phyloP scores from a whole-genome alignment of 2,797 vertebrate species.

The Halcyon chelicuti region DNA sequence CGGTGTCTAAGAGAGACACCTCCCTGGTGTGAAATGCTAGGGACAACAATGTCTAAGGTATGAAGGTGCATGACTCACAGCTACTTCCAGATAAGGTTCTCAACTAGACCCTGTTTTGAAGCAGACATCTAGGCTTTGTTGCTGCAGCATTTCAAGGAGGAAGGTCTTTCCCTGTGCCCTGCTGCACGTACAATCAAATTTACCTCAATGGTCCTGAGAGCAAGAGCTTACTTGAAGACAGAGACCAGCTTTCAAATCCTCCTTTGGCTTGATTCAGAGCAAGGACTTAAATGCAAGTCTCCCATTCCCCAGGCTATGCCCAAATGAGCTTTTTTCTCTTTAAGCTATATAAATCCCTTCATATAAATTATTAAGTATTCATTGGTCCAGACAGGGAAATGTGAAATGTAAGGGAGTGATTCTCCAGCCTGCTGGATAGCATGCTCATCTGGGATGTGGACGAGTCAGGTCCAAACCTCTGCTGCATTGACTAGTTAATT shows the following conservation, averaged over 20 bases:
- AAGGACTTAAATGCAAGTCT: background rate
- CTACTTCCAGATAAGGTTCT: background rate
- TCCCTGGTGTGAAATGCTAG: background rate
- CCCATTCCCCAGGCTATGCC: background rate
- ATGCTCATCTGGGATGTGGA: conserved; percentile 13
- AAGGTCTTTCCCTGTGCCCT: background rate
- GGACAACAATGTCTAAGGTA: background rate
- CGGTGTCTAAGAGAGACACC: background rate
- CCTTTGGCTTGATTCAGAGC: background rate
- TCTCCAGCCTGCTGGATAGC: background rate
- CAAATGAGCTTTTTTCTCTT: conserved; percentile 2
- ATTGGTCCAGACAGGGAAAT: background rate
- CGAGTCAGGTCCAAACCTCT: background rate
- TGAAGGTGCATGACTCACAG: background rate
- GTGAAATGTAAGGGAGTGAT: background rate
- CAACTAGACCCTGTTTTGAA: background rate
- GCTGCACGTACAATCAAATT: background rate
- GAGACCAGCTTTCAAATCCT: background rate
- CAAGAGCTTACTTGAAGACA: background rate
- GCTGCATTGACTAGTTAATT: conserved; percentile 41
- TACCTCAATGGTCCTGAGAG: background rate
- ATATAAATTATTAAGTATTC: conserved; percentile 52
- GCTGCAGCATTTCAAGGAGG: background rate
- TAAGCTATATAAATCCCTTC: background rate
- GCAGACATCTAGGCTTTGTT: background rate